Evolutionary conservation across 2,113 vertebrate genomes (phyloP), one percentile per base, ranked within the genome.

Genomic region (Poicephalus gulielmi): DNA sequence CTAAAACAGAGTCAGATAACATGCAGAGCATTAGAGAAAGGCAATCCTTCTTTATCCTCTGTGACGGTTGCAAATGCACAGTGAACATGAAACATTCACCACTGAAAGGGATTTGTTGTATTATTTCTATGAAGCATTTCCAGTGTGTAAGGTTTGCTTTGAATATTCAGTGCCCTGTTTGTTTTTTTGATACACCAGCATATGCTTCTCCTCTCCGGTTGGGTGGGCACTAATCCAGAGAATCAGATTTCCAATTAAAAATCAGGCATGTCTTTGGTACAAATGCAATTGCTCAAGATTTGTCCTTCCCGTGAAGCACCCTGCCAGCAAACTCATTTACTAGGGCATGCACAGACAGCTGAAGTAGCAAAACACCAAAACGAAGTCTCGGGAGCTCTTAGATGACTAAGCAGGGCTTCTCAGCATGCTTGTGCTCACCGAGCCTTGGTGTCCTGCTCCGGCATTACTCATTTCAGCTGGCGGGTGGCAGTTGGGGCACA

Each of bases 201-300:
- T 94, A 95, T 95, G 92, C 88, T 95, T 86, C 83, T 94, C 57
- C 83, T 94, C 84, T 94, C 88, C 2, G 15, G 86, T 87, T 97
- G 92, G 94, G 69, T 47, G 79, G 90, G 93, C 63, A 86, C 62
- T 92, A 93, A 95, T 90, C 94, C 89, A 91, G 66, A 94, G 59
- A 93, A 94, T 92, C 88, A 90, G 63, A 88, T 86, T 93, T 91
- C 75, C 82, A 85, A 95, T 94, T 93, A 90, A 93, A 94, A 91
- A 95, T 52, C 81, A 92, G 83, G 63, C 71, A 73, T 64, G 47
- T 89, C 23, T 88, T 82, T 57, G 67, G 67, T 41, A 75, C 0
- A 10, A 89, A 76, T 43, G 53, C 57, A 70, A 71, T 95, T 91
- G 88, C 52, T 89, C 80, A 91, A 73, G 94, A 88, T 76, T 43